Conservation (phyloP, 2,797 vertebrate genomes). For the Myotis vivesi region DNA sequence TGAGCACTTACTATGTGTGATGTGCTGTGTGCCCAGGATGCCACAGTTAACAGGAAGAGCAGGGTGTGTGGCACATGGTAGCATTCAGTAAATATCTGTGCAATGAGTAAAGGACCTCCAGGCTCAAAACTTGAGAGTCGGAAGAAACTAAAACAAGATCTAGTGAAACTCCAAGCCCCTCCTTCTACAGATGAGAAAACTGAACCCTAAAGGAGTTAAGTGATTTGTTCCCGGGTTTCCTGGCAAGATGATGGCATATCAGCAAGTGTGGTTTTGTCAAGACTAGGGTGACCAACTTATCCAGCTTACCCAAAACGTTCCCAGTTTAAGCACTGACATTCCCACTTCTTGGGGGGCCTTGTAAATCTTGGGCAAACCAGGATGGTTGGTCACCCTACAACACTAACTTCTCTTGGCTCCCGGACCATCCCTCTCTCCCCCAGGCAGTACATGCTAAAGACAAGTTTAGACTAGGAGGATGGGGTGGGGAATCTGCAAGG, state of each 20-base stretch:
- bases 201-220: neutral
- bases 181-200: neutral
- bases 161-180: neutral
- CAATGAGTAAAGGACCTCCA: neutral
- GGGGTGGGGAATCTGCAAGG: neutral
- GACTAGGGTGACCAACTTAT: neutral
- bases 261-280: neutral
- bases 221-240: neutral
- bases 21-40: neutral
- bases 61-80: neutral
- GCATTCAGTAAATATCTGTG: neutral
- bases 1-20: neutral
- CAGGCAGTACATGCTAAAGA: neutral
- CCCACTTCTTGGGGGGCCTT: neutral
- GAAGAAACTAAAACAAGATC: neutral
- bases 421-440: neutral
- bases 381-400: no score
- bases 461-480: neutral
- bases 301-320: neutral
- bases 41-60: neutral
- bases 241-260: neutral
- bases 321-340: neutral
- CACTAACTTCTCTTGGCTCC: neutral
- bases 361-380: neutral
- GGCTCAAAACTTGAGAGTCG: neutral